A percentile compares a stretch with the other conserved stretches of the same genome.
These are phyloP conservation scores for Ophiothrix spiculata DNA, from an alignment of 35 echinoderm and acorn worm species.

Conservation along the genomic window DNA sequence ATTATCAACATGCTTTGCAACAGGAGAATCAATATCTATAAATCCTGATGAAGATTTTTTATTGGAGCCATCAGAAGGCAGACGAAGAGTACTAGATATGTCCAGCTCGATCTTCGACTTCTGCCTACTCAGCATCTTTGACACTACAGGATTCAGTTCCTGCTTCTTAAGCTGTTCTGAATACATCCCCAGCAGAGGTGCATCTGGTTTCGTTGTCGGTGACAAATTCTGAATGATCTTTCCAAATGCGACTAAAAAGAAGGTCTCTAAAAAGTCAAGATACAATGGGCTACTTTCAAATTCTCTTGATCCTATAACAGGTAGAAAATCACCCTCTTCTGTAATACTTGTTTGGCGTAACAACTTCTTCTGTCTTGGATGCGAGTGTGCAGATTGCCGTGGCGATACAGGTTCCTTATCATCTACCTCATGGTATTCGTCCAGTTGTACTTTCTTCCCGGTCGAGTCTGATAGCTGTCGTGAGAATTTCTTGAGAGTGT, in stretches of 20 bases:
- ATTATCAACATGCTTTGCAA: no score
- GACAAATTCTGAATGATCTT: constrained; percentile 51
- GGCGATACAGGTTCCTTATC: neutral
- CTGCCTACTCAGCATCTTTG: neutral
- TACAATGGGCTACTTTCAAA: constrained; percentile 64
- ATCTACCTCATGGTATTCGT: neutral
- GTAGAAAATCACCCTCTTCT: neutral
- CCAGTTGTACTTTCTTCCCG: neutral
- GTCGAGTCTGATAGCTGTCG: neutral
- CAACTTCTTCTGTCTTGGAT: constrained; percentile 1
- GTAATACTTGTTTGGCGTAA: neutral
- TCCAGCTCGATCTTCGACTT: neutral
- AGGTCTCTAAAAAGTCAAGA: constrained; percentile 93
- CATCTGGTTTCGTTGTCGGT: constrained; percentile 11
- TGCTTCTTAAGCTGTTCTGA: constrained; percentile 4
- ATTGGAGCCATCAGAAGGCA: neutral
- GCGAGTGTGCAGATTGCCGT: neutral
- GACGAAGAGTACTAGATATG: neutral
- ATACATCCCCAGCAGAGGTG: constrained; percentile 6
- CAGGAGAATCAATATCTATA: no score
- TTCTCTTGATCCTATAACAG: constrained; percentile 66
- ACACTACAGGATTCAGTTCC: constrained; percentile 6
- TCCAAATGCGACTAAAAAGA: constrained; percentile 85
- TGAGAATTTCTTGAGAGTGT: no score
- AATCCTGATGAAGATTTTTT: no score